Conservation (phyloP, 1,140 invertebrate genomes). For the Euwallacea similis region DNA sequence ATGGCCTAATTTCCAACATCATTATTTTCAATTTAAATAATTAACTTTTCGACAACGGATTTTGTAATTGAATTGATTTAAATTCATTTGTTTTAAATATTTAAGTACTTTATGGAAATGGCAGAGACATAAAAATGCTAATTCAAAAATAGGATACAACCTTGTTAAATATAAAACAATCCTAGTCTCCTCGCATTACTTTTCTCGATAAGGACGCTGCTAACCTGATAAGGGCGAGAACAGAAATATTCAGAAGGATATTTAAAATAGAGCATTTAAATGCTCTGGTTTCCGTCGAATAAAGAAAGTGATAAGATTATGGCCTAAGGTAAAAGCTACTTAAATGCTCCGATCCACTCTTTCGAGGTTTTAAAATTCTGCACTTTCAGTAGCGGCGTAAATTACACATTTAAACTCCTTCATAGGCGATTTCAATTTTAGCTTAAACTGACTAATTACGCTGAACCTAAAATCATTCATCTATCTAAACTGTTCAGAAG, state of each 20-base stretch:
- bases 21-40: too few species aligned
- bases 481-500: not conserved
- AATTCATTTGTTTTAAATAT: too few species aligned
- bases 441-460: too few species aligned
- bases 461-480: too few species aligned
- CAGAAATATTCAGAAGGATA: slow-evolving; percentile 15
- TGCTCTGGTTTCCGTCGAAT: slow-evolving; percentile 31
- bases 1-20: too few species aligned
- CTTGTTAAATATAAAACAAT: not conserved
- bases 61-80: too few species aligned
- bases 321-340: slow-evolving; percentile 35
- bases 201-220: not conserved
- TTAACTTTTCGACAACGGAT: too few species aligned
- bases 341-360: slow-evolving; percentile 32
- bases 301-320: slow-evolving; percentile 37
- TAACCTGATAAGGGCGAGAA: not conserved
- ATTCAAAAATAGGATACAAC: not conserved
- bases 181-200: not conserved
- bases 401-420: not conserved
- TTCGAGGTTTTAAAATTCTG: slow-evolving; percentile 28
- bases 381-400: slow-evolving; percentile 16
- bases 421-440: not conserved
- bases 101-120: too few species aligned
- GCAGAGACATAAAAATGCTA: too few species aligned
- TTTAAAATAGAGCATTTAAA: slow-evolving; percentile 34